A percentile compares a stretch with the other conserved stretches of the same genome.
These are phyloP conservation scores for Sinodicranocentrus sp. DNA, from an alignment of 2,888 invertebrate species.

Conservation along the genomic window DNA sequence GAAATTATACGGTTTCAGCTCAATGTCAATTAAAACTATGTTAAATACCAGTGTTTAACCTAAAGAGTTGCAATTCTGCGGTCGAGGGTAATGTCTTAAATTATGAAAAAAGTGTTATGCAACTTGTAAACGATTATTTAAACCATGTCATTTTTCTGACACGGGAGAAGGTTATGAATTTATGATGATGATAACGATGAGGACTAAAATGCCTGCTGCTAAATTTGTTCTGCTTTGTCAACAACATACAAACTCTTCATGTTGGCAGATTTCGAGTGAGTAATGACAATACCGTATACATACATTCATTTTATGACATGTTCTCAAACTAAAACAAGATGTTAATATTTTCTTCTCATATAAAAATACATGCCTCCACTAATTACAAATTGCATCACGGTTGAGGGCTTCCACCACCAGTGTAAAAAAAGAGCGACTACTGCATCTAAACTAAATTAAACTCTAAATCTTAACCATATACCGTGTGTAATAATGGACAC, in stretches of 20 bases:
- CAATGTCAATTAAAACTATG: slow-evolving; percentile 9
- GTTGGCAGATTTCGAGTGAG: not conserved
- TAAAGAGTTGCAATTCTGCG: not conserved
- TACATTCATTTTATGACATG: not conserved
- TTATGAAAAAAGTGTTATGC: slow-evolving; percentile 8
- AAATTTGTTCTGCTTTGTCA: slow-evolving; percentile 40
- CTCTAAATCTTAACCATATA: not conserved
- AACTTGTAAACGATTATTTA: slow-evolving; percentile 33
- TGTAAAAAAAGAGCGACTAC: not conserved
- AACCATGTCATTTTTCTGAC: slow-evolving; percentile 55
- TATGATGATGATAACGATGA: too few species aligned
- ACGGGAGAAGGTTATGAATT: slow-evolving; percentile 52
- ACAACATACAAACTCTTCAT: not conserved
- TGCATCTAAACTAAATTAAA: not conserved
- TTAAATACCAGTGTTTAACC: not conserved
- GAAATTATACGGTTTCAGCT: not conserved
- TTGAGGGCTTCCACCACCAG: slow-evolving; percentile 14
- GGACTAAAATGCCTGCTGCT: too few species aligned
- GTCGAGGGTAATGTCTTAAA: not conserved
- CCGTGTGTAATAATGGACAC: slow-evolving; percentile 5
- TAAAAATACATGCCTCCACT: not conserved
- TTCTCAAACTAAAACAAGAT: slow-evolving; percentile 5
- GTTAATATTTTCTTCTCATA: not conserved
- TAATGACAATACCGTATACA: not conserved
- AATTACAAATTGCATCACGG: slow-evolving; percentile 58